Evolutionary conservation across 2,113 vertebrate genomes (phyloP), one percentile per base, ranked within the genome.

Genomic region (Alouatta palliata): DNA sequence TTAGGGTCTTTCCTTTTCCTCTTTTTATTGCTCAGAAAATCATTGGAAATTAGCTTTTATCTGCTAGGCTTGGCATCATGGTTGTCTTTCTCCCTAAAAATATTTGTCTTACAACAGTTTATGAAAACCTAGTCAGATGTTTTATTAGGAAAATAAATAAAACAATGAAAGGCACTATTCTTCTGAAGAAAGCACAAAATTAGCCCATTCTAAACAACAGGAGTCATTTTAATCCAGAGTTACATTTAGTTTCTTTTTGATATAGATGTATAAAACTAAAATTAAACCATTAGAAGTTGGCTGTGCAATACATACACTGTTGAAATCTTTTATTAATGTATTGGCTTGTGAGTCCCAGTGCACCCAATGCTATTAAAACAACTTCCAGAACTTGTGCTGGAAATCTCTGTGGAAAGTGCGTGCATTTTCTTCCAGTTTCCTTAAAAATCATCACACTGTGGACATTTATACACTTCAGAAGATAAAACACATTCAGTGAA

Each of bases 81-180:
- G 1, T 19, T 83, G 6, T 43, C 11, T 5, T 82, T 83, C 52
- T 56, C 49, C 64, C 68, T 54, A 93, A 91, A 94, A n/a, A 21
- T 49, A 95, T 40, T 75, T 80, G 43, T 64, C 85, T 81, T 87
- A 70, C 37, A 76, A 77, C 16, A 32, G 9, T 70, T 76, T 40
- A 10, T 64, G 32, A 70, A 88, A 91, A 88, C 10, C 0, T 52
- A 73, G 12, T 30, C 8, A 93, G 35, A 32, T 95, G 56, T 84
- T 91, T 90, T 47, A 61, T 25, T 76, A 49, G 56, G 73, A 52
- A 96, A 87, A 88, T n/a, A 90, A 86, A 43, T 16, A 89, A 30
- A 90, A 68, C 30, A 83, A 75, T 40, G 30, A 43, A 77, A 92
- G 93, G 4, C n/a, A 81, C 21, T 47, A 70, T 20, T 61, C 23